Base-by-base conservation (phyloP, 2,113 vertebrate genomes). In the Gasterosteus aculeatus region DNA sequence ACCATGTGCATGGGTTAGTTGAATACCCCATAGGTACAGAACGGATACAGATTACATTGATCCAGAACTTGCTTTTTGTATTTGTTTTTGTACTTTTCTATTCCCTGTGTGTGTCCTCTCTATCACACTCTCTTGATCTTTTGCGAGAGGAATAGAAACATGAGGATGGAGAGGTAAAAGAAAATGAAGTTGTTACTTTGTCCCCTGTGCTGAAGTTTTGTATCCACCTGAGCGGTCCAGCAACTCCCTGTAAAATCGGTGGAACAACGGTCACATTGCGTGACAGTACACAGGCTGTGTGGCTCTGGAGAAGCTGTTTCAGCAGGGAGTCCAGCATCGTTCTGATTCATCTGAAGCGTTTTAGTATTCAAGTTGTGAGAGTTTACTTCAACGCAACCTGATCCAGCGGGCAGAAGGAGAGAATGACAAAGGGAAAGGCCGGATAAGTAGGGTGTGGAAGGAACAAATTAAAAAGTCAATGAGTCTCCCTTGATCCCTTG, bases 391-490 rank as follows among this genome's bases (percentile, higher is more conserved):
- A 39, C 10, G 68, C 44, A 66, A 69, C 77, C 68, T 69, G 44
- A 66, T 75, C 19, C 33, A 66, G 46, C 29, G 53, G 42, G 22
- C 29, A 64, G 41, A 53, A 56, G 22, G 18, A 62, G 59, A 33
- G 19, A 60, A 72, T 19, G 47, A 68, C 57, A 35, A 14, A 41
- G 35, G 49, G 7, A 66, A 72, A 65, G 62, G 10, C 47, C 58
- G 15, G 53, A 71, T 47, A 67, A 69, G 58, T 54, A 19, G 54
- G 1, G 35, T 65, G 69, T 51, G 61, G 38, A 73, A 77, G 69
- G 54, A 72, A 53, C 67, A 72, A 83, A 86, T 86, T 83, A 83
- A 80, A 85, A 85, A 86, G 83, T 81, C 84, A 86, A 80, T 86
- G 84, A 83, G 77, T 80, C 77, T 85, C 66, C 63, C 54, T 82